Percentiles rank a stretch among this genome's conserved stretches.
Conservation (phyloP, 2,797 vertebrate genomes). For the Sebastiscus albofasciatus region DNA sequence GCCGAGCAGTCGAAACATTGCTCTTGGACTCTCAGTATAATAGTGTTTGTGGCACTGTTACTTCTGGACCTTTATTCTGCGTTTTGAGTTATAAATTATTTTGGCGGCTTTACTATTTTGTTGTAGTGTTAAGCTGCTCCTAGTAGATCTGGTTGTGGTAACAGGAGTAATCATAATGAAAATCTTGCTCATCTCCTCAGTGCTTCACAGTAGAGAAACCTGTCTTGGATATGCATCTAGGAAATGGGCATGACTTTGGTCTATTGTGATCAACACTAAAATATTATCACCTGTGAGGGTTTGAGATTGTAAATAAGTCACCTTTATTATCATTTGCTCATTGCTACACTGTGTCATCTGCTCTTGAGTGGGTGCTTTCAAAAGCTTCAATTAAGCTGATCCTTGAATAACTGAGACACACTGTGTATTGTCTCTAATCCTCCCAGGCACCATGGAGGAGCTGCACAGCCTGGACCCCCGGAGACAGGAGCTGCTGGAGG, state of each 20-base stretch:
- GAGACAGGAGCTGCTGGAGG: constrained; percentile 97
- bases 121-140: background rate
- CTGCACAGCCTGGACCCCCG: constrained; percentile 99
- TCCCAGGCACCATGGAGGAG: constrained; percentile 96
- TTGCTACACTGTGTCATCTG: constrained; percentile 12
- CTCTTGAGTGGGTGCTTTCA: constrained; percentile 15
- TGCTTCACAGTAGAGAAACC: background rate
- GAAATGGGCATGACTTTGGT: background rate
- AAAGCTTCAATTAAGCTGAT: constrained; percentile 24
- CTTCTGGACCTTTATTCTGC: background rate
- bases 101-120: background rate
- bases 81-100: background rate
- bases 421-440: constrained; percentile 44
- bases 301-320: background rate
- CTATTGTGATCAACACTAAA: constrained; percentile 19
- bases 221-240: background rate
- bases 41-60: constrained; percentile 7
- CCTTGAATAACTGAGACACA: constrained; percentile 20
- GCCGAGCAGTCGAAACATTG: constrained; percentile 55
- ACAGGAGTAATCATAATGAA: background rate
- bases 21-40: constrained; percentile 43
- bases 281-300: constrained; percentile 5
- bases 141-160: background rate
- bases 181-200: background rate
- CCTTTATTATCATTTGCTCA: constrained; percentile 9